These are phyloP conservation scores for Proctacanthus coquilletti DNA, from an alignment of 1,140 invertebrate genomes.

Conservation along the genomic window DNA sequence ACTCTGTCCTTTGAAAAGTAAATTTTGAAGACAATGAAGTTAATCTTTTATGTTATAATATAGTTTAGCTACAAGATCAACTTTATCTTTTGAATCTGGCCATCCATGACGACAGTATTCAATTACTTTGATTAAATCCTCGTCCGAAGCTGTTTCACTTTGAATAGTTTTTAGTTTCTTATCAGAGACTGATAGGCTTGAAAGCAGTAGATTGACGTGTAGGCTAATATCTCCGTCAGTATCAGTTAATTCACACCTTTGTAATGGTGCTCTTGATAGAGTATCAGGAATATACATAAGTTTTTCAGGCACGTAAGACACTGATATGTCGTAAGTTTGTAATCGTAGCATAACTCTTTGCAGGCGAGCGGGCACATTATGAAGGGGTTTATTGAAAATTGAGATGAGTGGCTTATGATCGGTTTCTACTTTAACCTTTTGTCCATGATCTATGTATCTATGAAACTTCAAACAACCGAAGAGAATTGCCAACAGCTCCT, in stretches of 20 bases:
- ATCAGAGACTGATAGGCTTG: slow-evolving; percentile 8
- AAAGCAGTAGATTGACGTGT: slow-evolving; percentile 13
- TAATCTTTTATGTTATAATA: slow-evolving; percentile 18
- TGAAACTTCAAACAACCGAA: slow-evolving; percentile 27
- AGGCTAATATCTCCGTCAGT: slow-evolving; percentile 11
- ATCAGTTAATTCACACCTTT: no score
- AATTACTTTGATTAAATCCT: slow-evolving; percentile 12
- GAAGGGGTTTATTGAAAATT: slow-evolving; percentile 30
- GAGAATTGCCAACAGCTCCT: slow-evolving; percentile 29
- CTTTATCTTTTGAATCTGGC: slow-evolving; percentile 21
- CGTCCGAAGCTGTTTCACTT: slow-evolving; percentile 15
- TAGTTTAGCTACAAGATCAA: slow-evolving; percentile 11
- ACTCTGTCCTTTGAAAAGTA: background rate
- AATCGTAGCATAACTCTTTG: slow-evolving; percentile 23
- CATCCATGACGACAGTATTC: slow-evolving; percentile 20
- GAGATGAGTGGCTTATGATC: slow-evolving; percentile 32
- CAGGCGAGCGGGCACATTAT: slow-evolving; percentile 21
- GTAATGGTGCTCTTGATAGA: slow-evolving; percentile 19
- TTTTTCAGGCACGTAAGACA: slow-evolving; percentile 30
- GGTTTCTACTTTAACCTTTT: slow-evolving; percentile 21
- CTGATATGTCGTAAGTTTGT: slow-evolving; percentile 26
- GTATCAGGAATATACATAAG: slow-evolving; percentile 30
- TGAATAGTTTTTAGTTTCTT: slow-evolving; percentile 15
- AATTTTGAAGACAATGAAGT: background rate
- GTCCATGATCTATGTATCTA: slow-evolving; percentile 21